phyloP scores from a whole-genome alignment of 2,797 vertebrate species.

The Poecilia gillii region DNA sequence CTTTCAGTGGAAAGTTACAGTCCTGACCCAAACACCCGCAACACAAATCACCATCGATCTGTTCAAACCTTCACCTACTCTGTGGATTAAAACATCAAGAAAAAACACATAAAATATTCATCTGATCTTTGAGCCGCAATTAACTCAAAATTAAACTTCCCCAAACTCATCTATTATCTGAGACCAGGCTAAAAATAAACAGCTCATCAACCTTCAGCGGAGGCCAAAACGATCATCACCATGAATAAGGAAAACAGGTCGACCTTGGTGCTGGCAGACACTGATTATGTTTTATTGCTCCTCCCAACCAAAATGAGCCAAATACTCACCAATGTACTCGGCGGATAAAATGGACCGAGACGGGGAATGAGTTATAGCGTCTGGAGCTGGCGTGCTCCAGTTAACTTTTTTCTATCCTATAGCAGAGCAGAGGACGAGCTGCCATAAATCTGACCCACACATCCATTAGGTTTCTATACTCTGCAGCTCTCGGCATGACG shows the following conservation, averaged over 20 bases:
- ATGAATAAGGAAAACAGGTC: slow-evolving; percentile 44
- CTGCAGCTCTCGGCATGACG: slow-evolving; percentile 33
- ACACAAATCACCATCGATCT: slow-evolving; percentile 15
- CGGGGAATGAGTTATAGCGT: slow-evolving; percentile 62
- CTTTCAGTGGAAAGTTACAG: too few relatives aligned
- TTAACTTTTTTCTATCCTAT: slow-evolving; percentile 60
- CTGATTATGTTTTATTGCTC: slow-evolving; percentile 70
- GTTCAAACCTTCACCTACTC: slow-evolving; percentile 40
- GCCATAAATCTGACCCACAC: slow-evolving; percentile 67
- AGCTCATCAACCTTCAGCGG: slow-evolving; percentile 58
- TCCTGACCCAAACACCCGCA: too few relatives aligned
- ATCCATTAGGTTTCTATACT: slow-evolving; percentile 57
- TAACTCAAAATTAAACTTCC: slow-evolving; percentile 37
- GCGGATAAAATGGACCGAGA: slow-evolving; percentile 51
- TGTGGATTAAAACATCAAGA: slow-evolving; percentile 15
- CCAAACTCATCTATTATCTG: slow-evolving; percentile 38
- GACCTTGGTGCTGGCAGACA: slow-evolving; percentile 70
- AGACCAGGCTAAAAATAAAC: slow-evolving; percentile 45
- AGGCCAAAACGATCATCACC: slow-evolving; percentile 62
- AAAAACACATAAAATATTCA: slow-evolving; percentile 23
- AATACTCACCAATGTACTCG: slow-evolving; percentile 58
- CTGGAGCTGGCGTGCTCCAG: slow-evolving; percentile 53
- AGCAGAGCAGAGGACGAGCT: slow-evolving; percentile 58
- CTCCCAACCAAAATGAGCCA: slow-evolving; percentile 42
- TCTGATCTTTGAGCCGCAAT: slow-evolving; percentile 29